These are phyloP conservation scores for Spinibarbus caldwelli DNA, from an alignment of 2,797 vertebrate genomes.

Conservation along the genomic window DNA sequence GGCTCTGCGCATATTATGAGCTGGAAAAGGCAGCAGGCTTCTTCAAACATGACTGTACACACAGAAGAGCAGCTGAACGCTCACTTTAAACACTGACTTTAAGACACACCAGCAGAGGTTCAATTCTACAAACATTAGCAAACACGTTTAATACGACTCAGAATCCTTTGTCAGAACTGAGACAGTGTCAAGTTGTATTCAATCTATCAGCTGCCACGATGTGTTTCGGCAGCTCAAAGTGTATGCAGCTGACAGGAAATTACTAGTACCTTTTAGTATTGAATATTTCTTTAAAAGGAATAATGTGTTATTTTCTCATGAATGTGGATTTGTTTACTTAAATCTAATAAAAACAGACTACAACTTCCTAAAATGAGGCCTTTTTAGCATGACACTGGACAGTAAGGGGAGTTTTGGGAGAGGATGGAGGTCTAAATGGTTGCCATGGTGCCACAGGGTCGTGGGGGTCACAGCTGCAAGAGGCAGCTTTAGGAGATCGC, in stretches of 20 bases:
- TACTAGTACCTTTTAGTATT: not conserved
- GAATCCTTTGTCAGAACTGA: not conserved
- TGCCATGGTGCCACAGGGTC: slow-evolving; percentile 59
- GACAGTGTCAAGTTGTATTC: not conserved
- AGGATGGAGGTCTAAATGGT: slow-evolving; percentile 43
- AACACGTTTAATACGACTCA: not conserved
- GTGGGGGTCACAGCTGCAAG: slow-evolving; percentile 62
- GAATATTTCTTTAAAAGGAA: not conserved
- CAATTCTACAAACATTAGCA: not conserved
- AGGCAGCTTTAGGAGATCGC: slow-evolving; percentile 61
- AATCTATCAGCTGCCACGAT: not conserved
- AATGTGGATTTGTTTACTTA: not conserved
- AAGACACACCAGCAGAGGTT: not conserved
- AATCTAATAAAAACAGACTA: not conserved
- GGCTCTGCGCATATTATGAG: not conserved
- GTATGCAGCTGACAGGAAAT: not conserved
- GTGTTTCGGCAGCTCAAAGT: not conserved
- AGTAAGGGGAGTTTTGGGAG: slow-evolving; percentile 42
- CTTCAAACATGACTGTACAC: slow-evolving; percentile 10
- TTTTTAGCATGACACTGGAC: slow-evolving; percentile 30
- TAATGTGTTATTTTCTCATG: not conserved
- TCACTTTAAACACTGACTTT: slow-evolving; percentile 4
- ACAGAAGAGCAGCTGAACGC: not conserved
- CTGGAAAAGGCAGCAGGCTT: slow-evolving; percentile 2
- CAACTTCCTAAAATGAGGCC: slow-evolving; percentile 3